Conservation (phyloP, 1,140 invertebrate species). For the Nebria ingens region DNA sequence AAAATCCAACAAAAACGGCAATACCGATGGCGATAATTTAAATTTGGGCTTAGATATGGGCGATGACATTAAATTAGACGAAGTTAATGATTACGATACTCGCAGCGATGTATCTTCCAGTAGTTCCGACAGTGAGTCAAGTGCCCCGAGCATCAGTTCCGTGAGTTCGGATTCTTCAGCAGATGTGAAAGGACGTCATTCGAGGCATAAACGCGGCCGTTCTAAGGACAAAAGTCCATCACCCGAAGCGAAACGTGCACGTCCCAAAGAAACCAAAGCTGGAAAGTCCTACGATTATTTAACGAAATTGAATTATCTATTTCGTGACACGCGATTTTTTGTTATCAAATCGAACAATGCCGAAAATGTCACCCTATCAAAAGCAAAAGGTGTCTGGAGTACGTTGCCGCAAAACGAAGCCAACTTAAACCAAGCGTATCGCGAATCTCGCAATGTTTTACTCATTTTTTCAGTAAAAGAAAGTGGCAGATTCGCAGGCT, state of each 20-base stretch:
- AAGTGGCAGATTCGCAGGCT: constrained; percentile 88
- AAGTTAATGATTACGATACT: constrained; percentile 46
- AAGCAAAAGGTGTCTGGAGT: constrained; percentile 94
- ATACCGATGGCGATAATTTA: constrained; percentile 31
- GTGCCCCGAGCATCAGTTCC: constrained; percentile 61
- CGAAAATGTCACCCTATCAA: constrained; percentile 90
- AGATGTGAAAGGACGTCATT: constrained; percentile 39
- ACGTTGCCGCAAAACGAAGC: constrained; percentile 94
- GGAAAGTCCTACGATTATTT: constrained; percentile 72
- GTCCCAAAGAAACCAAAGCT: constrained; percentile 42
- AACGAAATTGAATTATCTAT: constrained; percentile 88
- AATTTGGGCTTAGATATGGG: constrained; percentile 32
- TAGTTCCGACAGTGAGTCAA: constrained; percentile 53
- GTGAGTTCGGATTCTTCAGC: constrained; percentile 51
- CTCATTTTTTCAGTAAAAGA: constrained; percentile 96
- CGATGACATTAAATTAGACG: constrained; percentile 33
- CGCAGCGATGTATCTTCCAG: constrained; percentile 68
- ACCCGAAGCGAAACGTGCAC: constrained; percentile 38
- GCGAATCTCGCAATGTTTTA: constrained; percentile 86
- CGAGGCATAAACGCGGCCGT: constrained; percentile 40
- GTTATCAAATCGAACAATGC: constrained; percentile 97
- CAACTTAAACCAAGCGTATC: constrained; percentile 89
- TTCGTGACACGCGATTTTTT: constrained; percentile 91
- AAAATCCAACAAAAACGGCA: constrained; percentile 29
- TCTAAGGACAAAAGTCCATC: constrained; percentile 40